Evolutionary conservation across 2,797 vertebrate species (phyloP).

Genomic region (Esox lucius): DNA sequence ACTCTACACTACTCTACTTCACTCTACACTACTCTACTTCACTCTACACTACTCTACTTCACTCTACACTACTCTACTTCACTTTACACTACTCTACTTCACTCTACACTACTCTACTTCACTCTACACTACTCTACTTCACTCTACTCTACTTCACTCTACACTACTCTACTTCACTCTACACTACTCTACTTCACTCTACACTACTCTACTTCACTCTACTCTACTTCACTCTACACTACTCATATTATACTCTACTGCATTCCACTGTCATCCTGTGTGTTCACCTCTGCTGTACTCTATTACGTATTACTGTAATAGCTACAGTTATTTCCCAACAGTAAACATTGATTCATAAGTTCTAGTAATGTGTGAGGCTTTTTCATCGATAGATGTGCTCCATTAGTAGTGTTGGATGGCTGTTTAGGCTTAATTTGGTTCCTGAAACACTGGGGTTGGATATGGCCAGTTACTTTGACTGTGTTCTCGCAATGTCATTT

Average conservation of each 20-base stretch:
- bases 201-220: neutral
- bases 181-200: neutral
- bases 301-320: neutral
- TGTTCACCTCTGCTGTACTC: neutral
- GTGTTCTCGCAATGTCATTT: neutral
- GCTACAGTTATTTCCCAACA: neutral
- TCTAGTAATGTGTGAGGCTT: neutral
- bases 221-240: neutral
- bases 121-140: neutral
- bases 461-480: neutral
- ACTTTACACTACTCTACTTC: neutral
- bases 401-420: neutral
- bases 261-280: neutral
- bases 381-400: neutral
- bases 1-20: no score
- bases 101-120: no score
- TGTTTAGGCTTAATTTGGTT: neutral
- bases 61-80: neutral
- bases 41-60: no score
- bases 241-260: neutral
- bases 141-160: neutral
- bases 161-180: neutral
- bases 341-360: neutral
- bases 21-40: no score
- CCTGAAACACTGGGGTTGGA: neutral